A percentile compares a stretch with the other conserved stretches of the same genome.
phyloP scores from a whole-genome alignment of 2,888 invertebrate genomes.

The Lasioglossum oenotherae region DNA sequence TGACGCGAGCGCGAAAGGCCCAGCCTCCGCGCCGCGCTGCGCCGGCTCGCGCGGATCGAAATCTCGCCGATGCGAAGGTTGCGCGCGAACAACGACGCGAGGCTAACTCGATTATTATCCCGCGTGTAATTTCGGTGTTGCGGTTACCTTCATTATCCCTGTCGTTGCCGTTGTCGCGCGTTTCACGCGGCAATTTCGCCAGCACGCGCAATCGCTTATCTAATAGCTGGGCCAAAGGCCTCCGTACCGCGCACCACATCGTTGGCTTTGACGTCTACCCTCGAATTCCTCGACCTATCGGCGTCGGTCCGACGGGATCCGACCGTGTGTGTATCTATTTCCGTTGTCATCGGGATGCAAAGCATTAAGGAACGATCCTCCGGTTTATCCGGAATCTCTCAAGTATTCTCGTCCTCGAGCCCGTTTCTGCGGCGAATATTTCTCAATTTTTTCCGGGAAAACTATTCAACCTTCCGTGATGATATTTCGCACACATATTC shows the following conservation, averaged over 20 bases:
- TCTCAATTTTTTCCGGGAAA: no score
- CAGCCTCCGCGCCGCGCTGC: no score
- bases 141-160: conserved; percentile 67
- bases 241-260: not conserved
- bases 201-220: conserved; percentile 62
- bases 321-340: not conserved
- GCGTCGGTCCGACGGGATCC: conserved; percentile 9
- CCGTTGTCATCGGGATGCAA: not conserved
- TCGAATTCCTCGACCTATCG: conserved; percentile 26
- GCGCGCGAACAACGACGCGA: conserved; percentile 50
- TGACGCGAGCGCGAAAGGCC: conserved; percentile 19
- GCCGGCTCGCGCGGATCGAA: conserved; percentile 7
- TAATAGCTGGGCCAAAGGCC: conserved; percentile 42
- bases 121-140: conserved; percentile 62
- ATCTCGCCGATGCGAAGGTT: conserved; percentile 33
- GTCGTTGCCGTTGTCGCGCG: conserved; percentile 50
- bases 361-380: not conserved
- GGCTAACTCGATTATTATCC: conserved; percentile 67
- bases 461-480: no score
- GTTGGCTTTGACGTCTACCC: conserved; percentile 11
- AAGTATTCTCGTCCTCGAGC: no score
- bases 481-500: no score
- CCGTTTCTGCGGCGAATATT: no score
- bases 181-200: conserved; percentile 60
- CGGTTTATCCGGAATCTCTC: not conserved